phyloP scores from a whole-genome alignment of 2,113 vertebrate genomes.

The Abramis brama region DNA sequence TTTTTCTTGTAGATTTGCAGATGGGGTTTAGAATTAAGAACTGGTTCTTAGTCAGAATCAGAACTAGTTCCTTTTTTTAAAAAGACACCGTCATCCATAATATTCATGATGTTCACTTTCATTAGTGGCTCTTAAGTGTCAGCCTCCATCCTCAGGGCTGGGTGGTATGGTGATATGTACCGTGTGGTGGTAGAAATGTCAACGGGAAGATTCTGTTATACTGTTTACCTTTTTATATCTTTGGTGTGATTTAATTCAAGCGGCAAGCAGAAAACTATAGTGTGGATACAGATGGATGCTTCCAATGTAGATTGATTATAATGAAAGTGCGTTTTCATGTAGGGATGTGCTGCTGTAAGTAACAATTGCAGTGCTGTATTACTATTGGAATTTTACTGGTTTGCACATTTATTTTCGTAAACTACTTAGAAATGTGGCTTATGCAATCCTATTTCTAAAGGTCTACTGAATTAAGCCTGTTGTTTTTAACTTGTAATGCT shows the following conservation, averaged over 20 bases:
- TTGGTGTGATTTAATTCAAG: neutral
- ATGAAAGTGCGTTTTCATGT: neutral
- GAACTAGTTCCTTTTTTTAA: neutral
- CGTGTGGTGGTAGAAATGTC: neutral
- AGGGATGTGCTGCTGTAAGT: neutral
- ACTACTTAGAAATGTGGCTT: neutral
- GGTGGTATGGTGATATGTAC: neutral
- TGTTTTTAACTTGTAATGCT: neutral
- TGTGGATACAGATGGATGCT: neutral
- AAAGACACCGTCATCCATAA: neutral
- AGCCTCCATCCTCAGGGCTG: too few species aligned
- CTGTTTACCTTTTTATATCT: neutral
- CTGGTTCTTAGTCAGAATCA: neutral
- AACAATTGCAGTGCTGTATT: neutral
- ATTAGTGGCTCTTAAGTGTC: neutral
- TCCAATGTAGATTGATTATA: neutral
- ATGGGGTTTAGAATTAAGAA: neutral
- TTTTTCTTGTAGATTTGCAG: neutral
- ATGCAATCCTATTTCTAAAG: neutral
- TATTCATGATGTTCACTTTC: neutral
- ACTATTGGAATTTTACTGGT: neutral
- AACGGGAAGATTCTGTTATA: neutral
- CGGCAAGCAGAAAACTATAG: neutral
- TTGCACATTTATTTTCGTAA: neutral
- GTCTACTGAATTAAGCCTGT: neutral